phyloP scores from a whole-genome alignment of 2,797 vertebrate genomes.

The Alouatta caraya region DNA sequence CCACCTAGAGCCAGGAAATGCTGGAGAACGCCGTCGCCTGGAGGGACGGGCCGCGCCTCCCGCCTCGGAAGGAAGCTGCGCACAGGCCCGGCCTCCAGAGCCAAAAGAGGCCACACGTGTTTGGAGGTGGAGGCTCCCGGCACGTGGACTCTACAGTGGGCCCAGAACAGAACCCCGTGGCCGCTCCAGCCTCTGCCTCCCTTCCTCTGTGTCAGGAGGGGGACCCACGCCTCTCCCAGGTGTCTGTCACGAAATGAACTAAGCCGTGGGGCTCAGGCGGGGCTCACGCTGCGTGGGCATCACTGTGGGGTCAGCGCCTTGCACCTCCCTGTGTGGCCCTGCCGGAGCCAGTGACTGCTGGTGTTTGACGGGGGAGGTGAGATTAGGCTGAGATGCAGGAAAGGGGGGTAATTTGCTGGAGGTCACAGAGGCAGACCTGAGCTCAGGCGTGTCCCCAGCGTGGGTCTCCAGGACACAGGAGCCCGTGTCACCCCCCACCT shows the following conservation, averaged over 20 bases:
- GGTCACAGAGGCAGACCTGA: background rate
- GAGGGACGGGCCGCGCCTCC: accelerated
- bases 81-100: accelerated
- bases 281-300: background rate
- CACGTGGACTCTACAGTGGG: accelerated
- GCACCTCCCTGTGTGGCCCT: background rate
- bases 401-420: background rate
- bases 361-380: background rate
- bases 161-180: accelerated
- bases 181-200: background rate
- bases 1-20: accelerated
- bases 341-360: background rate
- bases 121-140: background rate
- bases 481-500: background rate
- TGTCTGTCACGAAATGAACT: background rate
- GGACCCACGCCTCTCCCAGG: background rate
- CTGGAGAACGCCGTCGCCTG: accelerated
- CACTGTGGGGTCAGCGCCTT: background rate
- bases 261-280: background rate
- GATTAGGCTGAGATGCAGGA: background rate
- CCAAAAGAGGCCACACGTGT: background rate
- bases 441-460: background rate
- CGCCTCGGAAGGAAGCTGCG: background rate
- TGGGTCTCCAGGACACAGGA: background rate
- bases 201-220: background rate